Evolutionary conservation across 2,113 vertebrate genomes (phyloP).

Genomic region (Seriola aureovittata): DNA sequence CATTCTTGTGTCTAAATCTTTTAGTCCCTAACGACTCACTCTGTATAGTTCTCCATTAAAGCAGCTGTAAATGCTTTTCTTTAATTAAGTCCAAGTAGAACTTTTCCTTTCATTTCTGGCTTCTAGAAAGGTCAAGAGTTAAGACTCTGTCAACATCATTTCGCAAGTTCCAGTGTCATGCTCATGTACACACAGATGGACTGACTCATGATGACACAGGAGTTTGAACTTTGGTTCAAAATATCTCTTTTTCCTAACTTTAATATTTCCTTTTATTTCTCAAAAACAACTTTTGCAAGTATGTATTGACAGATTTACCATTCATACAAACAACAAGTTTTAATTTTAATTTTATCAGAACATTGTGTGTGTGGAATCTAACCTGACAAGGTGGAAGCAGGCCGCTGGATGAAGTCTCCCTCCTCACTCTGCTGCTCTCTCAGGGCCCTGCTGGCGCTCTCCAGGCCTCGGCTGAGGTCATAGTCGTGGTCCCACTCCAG

Average conservation of each 20-base stretch:
- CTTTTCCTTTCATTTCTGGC: not conserved
- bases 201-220: not conserved
- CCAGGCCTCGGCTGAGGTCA: slow-evolving; percentile 95
- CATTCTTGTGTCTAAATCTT: too few relatives aligned
- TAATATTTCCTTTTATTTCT: not conserved
- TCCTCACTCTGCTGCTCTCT: slow-evolving; percentile 89
- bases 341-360: not conserved
- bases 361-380: slow-evolving; percentile 28
- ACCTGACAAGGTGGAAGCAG: slow-evolving; percentile 89
- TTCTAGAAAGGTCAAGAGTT: not conserved
- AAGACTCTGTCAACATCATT: not conserved
- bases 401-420: slow-evolving; percentile 85
- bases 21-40: not conserved
- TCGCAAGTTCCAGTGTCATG: not conserved
- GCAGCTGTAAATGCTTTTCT: too few relatives aligned
- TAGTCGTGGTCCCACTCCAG: slow-evolving; percentile 99
- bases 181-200: not conserved
- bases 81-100: not conserved
- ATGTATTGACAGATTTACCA: not conserved
- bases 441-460: slow-evolving; percentile 86
- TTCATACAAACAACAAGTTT: not conserved
- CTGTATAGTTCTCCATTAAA: too few relatives aligned
- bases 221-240: not conserved
- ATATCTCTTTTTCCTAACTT: not conserved
- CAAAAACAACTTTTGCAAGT: not conserved